Conservation (phyloP, 2,888 invertebrate genomes). For the Drosophila paramelanica region DNA sequence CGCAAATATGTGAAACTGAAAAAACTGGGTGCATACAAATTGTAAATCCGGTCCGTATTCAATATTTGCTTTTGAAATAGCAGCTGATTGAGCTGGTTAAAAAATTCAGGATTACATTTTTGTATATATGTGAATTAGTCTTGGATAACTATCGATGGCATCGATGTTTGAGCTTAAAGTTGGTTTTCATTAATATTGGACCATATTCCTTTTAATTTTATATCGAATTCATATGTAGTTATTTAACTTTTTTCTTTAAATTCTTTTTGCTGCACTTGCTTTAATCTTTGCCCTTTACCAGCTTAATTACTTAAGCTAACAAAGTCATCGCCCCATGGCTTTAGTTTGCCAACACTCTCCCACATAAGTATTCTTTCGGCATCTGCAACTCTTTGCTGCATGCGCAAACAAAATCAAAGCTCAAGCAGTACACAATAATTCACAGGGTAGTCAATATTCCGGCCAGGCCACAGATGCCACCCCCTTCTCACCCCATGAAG, state of each 20-base stretch:
- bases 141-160: neutral
- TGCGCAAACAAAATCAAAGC: slow-evolving; percentile 19
- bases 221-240: too few relatives aligned
- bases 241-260: neutral
- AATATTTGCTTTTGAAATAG: slow-evolving; percentile 8
- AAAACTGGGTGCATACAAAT: slow-evolving; percentile 8
- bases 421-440: slow-evolving; percentile 41
- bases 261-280: neutral
- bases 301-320: neutral
- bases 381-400: neutral
- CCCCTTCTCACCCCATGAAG: slow-evolving; percentile 1
- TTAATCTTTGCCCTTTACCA: neutral
- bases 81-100: slow-evolving; percentile 13
- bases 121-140: neutral
- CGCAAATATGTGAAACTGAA: slow-evolving; percentile 22
- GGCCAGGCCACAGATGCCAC: neutral
- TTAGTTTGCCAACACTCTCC: neutral
- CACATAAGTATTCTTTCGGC: neutral
- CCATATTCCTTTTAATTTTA: too few relatives aligned
- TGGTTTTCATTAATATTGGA: too few relatives aligned
- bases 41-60: slow-evolving; percentile 9
- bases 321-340: neutral
- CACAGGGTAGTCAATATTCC: slow-evolving; percentile 46
- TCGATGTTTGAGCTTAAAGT: neutral
- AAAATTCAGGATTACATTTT: neutral